Percentiles rank a stretch among this genome's conserved stretches.
Conservation (phyloP, 2,113 vertebrate genomes). For the Engraulis encrasicolus region DNA sequence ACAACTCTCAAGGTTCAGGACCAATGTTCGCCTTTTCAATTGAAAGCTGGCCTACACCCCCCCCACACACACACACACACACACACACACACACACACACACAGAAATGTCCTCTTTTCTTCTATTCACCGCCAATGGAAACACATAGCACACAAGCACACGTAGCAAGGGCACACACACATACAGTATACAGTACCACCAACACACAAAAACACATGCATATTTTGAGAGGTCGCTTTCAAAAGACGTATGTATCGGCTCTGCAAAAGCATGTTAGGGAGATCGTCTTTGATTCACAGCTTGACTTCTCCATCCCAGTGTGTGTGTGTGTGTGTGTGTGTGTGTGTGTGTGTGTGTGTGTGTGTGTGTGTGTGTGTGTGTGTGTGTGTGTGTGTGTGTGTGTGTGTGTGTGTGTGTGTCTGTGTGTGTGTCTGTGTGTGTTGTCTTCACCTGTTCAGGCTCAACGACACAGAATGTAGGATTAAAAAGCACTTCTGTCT, state of each 20-base stretch:
- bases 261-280: neutral
- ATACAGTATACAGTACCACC: neutral
- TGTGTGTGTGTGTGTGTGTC: too few species aligned
- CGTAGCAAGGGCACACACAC: neutral
- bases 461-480: neutral
- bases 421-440: too few species aligned
- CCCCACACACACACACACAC: too few species aligned
- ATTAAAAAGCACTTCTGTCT: neutral
- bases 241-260: neutral
- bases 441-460: neutral
- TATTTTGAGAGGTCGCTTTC: neutral
- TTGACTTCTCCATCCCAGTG: neutral
- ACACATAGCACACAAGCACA: neutral
- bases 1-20: too few species aligned
- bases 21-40: too few species aligned
- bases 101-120: neutral
- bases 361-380: too few species aligned
- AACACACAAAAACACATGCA: neutral
- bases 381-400: too few species aligned
- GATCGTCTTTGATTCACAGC: neutral
- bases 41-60: too few species aligned
- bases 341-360: too few species aligned
- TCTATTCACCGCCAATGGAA: too few species aligned
- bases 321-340: too few species aligned
- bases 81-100: slow-evolving; percentile 5